A percentile compares a stretch with the other conserved stretches of the same genome.
phyloP scores from a whole-genome alignment of 1,140 invertebrate genomes.

The Neodiprion pinetum region DNA sequence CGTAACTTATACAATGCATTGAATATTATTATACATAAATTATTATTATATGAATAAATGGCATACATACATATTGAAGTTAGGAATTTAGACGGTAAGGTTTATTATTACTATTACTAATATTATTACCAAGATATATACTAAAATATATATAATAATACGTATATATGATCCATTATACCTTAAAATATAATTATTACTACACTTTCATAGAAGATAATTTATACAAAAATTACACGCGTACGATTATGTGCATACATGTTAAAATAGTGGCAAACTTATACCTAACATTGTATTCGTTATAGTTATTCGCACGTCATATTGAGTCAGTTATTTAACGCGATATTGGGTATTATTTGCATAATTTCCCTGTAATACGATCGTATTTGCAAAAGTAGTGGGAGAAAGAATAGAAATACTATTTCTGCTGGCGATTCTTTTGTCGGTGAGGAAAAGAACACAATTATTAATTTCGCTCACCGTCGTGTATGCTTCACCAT shows the following conservation, averaged over 20 bases:
- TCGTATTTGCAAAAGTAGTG: no score
- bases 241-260: no score
- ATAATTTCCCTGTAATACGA: no score
- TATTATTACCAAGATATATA: neutral
- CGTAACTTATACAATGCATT: neutral
- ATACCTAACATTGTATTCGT: no score
- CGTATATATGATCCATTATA: neutral
- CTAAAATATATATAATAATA: neutral
- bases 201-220: neutral
- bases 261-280: no score
- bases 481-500: no score
- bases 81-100: neutral
- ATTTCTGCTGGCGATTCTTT: no score
- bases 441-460: no score
- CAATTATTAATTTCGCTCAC: no score
- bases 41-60: neutral
- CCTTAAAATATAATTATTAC: neutral
- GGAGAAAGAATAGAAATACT: no score
- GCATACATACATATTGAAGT: slow-evolving; percentile 1
- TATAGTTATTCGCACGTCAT: no score
- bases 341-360: neutral
- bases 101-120: no score
- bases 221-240: neutral
- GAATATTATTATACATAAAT: neutral
- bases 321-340: neutral